Evolutionary conservation across 2,888 invertebrate species (phyloP).

Genomic region (Girardia tigrina): DNA sequence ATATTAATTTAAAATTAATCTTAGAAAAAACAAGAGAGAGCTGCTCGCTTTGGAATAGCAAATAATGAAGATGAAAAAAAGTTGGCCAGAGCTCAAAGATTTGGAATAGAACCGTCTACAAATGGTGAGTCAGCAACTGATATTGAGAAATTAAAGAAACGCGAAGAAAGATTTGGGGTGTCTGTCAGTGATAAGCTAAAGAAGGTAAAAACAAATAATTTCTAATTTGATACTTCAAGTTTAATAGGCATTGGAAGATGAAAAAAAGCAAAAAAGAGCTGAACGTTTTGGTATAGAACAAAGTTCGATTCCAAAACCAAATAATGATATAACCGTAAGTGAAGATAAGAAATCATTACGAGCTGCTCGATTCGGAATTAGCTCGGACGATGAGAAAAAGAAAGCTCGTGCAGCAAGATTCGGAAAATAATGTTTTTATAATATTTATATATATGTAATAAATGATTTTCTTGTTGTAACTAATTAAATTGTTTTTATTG

Average conservation of each 20-base stretch:
- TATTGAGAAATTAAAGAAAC: slow-evolving; percentile 1
- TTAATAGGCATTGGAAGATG: not conserved
- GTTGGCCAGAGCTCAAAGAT: not conserved
- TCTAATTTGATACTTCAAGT: not conserved
- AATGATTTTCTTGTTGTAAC: not conserved
- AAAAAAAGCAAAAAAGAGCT: not conserved
- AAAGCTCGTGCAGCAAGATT: slow-evolving; percentile 9
- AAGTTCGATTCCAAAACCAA: not conserved
- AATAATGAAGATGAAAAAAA: not conserved
- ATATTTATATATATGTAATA: too few relatives aligned
- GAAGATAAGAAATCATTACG: not conserved
- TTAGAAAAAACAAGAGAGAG: not conserved
- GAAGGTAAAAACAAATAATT: not conserved
- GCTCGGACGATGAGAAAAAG: not conserved
- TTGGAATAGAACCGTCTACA: not conserved
- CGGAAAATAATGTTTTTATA: not conserved
- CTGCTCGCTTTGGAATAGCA: not conserved
- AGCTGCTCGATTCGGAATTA: not conserved
- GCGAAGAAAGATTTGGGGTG: slow-evolving; percentile 5
- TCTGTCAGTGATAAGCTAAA: not conserved
- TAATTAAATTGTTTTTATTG: not conserved
- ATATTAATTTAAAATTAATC: too few relatives aligned
- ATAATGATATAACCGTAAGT: not conserved
- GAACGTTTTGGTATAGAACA: not conserved
- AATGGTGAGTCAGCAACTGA: not conserved